Percentiles rank a stretch among this genome's conserved stretches.
Evolutionary conservation across 1,140 invertebrate species (phyloP).

Genomic region (Coptotermes formosanus): DNA sequence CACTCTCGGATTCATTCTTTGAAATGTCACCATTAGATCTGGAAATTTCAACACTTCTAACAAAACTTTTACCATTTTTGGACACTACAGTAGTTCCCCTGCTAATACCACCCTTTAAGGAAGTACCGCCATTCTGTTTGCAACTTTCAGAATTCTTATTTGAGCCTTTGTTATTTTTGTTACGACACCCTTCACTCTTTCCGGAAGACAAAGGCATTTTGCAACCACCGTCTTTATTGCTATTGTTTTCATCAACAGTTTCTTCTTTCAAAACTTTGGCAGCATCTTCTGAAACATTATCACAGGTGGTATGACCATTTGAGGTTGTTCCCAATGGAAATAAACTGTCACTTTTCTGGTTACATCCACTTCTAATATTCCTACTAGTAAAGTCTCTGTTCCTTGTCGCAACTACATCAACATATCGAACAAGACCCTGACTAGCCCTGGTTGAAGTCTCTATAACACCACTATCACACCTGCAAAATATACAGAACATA

Average conservation of each 20-base stretch:
- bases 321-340: background rate
- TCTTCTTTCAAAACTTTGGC: background rate
- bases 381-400: background rate
- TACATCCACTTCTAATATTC: background rate
- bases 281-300: background rate
- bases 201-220: background rate
- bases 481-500: background rate
- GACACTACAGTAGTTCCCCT: background rate
- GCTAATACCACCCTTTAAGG: background rate
- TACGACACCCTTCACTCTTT: background rate
- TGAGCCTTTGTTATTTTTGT: background rate
- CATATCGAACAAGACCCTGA: constrained; percentile 27
- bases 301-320: background rate
- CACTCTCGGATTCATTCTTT: background rate
- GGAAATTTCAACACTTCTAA: background rate
- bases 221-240: background rate
- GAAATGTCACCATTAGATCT: background rate
- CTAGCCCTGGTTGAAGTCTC: constrained; percentile 19
- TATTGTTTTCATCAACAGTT: background rate
- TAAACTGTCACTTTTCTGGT: background rate
- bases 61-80: constrained; percentile 12
- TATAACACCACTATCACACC: background rate
- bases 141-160: constrained; percentile 3
- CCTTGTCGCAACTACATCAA: constrained; percentile 19
- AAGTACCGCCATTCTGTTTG: background rate